These are phyloP conservation scores for Mormyrus iriodes DNA, from an alignment of 2,113 vertebrate species.

Conservation along the genomic window DNA sequence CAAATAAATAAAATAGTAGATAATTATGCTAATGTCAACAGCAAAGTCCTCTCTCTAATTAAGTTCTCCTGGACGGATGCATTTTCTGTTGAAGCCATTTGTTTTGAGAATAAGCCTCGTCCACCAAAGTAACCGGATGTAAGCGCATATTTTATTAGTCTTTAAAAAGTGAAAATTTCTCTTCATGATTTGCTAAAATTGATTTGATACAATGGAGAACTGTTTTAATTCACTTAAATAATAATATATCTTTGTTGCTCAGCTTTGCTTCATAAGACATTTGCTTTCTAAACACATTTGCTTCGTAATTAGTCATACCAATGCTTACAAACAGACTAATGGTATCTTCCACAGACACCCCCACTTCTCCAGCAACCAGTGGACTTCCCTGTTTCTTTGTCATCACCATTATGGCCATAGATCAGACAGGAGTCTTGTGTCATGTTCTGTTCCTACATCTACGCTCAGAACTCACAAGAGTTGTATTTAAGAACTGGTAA, in stretches of 20 bases:
- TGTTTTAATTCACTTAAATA: slow-evolving; percentile 30
- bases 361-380: background rate
- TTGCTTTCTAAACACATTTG: slow-evolving; percentile 48
- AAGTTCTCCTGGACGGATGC: slow-evolving; percentile 53
- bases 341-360: slow-evolving; percentile 25
- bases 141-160: slow-evolving; percentile 68
- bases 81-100: slow-evolving; percentile 58
- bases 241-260: slow-evolving; percentile 30
- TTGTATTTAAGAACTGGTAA: background rate
- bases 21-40: slow-evolving; percentile 51
- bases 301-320: slow-evolving; percentile 52
- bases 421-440: background rate
- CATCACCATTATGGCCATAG: background rate
- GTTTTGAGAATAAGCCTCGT: slow-evolving; percentile 55
- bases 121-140: slow-evolving; percentile 71
- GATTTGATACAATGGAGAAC: slow-evolving; percentile 42
- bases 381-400: background rate
- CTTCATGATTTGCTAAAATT: slow-evolving; percentile 36
- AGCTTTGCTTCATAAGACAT: slow-evolving; percentile 37
- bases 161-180: slow-evolving; percentile 62
- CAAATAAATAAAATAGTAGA: slow-evolving; percentile 34
- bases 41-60: slow-evolving; percentile 62
- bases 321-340: slow-evolving; percentile 33
- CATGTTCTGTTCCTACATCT: background rate
- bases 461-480: no score